Percentiles rank a stretch among this genome's conserved stretches.
Evolutionary conservation across 2,113 vertebrate species (phyloP).

Genomic region (Heteronetta atricapilla): DNA sequence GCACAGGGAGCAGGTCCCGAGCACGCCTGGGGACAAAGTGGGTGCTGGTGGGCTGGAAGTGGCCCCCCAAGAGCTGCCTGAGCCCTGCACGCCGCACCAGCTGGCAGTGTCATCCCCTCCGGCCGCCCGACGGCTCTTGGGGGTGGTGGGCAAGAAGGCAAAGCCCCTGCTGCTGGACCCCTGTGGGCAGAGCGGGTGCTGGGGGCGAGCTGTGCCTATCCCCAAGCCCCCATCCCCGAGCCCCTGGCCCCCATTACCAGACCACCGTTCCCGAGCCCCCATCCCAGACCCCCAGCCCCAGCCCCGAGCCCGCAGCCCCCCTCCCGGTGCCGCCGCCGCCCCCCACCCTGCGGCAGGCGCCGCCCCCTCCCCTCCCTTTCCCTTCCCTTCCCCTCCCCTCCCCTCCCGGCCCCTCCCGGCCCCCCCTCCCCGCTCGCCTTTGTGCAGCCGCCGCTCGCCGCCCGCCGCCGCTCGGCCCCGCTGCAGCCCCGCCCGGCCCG

Average conservation of each 20-base stretch:
- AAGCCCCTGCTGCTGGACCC: not conserved
- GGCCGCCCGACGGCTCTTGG: rapidly evolving
- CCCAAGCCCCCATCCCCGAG: no score
- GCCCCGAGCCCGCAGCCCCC: no score
- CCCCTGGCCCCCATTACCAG: no score
- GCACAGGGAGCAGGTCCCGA: rapidly evolving
- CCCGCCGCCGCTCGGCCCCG: not conserved
- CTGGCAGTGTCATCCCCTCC: not conserved
- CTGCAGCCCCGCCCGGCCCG: not conserved
- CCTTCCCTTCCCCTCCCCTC: no score
- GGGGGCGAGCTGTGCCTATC: no score
- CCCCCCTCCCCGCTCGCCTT: no score
- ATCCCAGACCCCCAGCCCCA: no score
- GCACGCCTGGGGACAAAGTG: not conserved
- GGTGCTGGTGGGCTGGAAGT: not conserved
- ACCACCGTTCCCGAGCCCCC: no score
- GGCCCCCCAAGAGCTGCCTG: not conserved
- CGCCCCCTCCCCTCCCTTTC: not conserved
- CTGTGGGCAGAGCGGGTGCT: no score
- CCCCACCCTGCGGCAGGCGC: not conserved
- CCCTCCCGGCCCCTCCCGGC: not conserved
- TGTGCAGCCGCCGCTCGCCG: not conserved
- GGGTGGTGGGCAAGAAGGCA: not conserved
- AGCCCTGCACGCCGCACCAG: not conserved
- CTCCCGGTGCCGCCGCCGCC: no score